Conservation (phyloP, 2,888 invertebrate species). For the Euproctis similis region DNA sequence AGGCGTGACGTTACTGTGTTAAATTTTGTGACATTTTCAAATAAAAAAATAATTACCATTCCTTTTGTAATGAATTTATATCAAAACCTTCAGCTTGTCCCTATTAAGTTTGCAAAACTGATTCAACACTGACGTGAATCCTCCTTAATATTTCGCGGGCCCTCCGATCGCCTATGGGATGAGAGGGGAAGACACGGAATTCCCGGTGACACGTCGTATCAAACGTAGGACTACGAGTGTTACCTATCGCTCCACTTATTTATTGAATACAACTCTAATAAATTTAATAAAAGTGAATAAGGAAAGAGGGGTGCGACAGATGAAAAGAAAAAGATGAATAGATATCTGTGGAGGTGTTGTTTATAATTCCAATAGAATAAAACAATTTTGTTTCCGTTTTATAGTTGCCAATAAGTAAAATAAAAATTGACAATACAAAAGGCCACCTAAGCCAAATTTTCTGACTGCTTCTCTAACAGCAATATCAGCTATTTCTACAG, state of each 20-base stretch:
- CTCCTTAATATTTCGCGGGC: conserved; percentile 46
- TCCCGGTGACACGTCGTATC: conserved; percentile 49
- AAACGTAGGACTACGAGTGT: conserved; percentile 36
- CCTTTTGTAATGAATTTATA: conserved; percentile 24
- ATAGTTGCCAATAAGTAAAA: conserved; percentile 35
- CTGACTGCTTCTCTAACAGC: no score
- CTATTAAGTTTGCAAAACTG: conserved; percentile 45
- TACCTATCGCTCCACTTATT: conserved; percentile 57
- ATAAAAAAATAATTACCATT: no score
- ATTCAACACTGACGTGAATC: conserved; percentile 50
- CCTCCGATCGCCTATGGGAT: no score
- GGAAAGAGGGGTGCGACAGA: conserved; percentile 52
- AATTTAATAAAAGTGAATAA: conserved; percentile 66
- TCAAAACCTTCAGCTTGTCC: conserved; percentile 25
- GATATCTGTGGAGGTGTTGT: conserved; percentile 12
- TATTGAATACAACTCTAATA: conserved; percentile 58
- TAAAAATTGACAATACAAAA: no score
- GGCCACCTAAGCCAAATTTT: conserved; percentile 39
- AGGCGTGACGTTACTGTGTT: no score
- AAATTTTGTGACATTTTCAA: no score
- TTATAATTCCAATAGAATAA: conserved; percentile 23
- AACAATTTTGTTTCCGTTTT: conserved; percentile 32
- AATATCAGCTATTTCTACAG: conserved; percentile 62
- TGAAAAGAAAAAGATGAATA: conserved; percentile 32
- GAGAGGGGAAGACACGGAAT: conserved; percentile 40